phyloP scores from a whole-genome alignment of 2,888 invertebrate genomes.

The Drosophila prolongata region DNA sequence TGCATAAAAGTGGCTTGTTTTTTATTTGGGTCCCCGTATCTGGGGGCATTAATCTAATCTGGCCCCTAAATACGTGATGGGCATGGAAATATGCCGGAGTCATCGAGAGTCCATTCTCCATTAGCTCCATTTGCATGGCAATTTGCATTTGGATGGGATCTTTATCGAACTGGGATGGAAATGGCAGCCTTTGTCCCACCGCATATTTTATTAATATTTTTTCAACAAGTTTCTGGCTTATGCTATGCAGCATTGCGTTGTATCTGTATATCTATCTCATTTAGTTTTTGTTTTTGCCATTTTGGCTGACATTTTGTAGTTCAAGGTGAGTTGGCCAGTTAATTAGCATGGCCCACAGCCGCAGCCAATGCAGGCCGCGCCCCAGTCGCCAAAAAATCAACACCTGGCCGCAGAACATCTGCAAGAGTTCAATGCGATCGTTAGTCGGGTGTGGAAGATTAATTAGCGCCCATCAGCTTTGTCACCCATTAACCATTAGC shows the following conservation, averaged over 20 bases:
- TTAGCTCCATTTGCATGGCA: conserved; percentile 50
- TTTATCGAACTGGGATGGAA: conserved; percentile 21
- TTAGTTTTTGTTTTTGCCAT: conserved; percentile 27
- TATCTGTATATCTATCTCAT: background rate
- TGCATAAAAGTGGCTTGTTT: conserved; percentile 18
- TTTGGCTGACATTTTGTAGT: conserved; percentile 67
- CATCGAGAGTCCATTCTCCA: conserved; percentile 2
- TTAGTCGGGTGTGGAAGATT: conserved; percentile 36
- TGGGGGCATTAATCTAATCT: conserved; percentile 31
- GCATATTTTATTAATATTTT: conserved; percentile 53
- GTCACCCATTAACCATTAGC: conserved; percentile 16
- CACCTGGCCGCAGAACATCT: conserved; percentile 50
- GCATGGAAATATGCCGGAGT: conserved; percentile 22
- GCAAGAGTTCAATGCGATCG: conserved; percentile 42
- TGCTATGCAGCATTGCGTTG: conserved; percentile 29
- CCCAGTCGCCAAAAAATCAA: conserved; percentile 9
- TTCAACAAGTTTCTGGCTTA: conserved; percentile 63
- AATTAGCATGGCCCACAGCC: conserved; percentile 45
- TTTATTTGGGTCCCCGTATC: conserved; percentile 17
- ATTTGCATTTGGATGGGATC: conserved; percentile 47
- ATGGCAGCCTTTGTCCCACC: conserved; percentile 14
- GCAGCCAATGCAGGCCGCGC: conserved; percentile 11
- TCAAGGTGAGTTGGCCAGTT: conserved; percentile 66
- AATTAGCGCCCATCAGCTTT: conserved; percentile 32
- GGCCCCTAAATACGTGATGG: conserved; percentile 29